Evolutionary conservation across 2,888 invertebrate species (phyloP).

Genomic region (Blomia tropicalis): DNA sequence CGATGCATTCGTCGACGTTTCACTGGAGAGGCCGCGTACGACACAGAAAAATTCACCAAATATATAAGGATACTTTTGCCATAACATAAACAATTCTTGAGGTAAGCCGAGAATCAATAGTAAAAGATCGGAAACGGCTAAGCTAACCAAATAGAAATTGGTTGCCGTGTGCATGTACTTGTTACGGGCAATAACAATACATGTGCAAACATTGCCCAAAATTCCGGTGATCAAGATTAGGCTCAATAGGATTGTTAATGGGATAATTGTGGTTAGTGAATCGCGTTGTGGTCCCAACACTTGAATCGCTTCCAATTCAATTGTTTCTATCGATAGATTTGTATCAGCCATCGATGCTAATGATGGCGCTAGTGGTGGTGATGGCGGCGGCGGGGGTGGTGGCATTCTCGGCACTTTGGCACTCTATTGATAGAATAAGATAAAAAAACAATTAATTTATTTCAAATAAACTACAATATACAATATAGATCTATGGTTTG

Average conservation of each 20-base stretch:
- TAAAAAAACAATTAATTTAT: too few relatives aligned
- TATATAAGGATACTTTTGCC: conserved; percentile 34
- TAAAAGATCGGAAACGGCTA: conserved; percentile 62
- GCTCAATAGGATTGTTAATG: conserved; percentile 49
- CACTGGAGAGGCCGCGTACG: conserved; percentile 57
- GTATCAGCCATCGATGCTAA: neutral
- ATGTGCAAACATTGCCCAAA: conserved; percentile 53
- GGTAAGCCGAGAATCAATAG: conserved; percentile 61
- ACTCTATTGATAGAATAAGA: too few relatives aligned
- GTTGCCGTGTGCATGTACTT: conserved; percentile 67
- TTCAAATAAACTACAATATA: too few relatives aligned
- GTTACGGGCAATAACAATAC: conserved; percentile 58
- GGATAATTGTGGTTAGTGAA: conserved; percentile 26
- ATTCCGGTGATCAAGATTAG: conserved; percentile 55
- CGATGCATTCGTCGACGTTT: conserved; percentile 56
- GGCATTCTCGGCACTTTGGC: neutral
- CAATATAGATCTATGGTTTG: too few relatives aligned
- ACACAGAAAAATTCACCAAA: conserved; percentile 61
- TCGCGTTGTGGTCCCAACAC: conserved; percentile 23
- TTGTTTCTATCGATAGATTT: neutral
- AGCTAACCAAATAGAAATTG: conserved; percentile 62
- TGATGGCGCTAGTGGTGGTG: neutral
- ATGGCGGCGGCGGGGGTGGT: neutral
- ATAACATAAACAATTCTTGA: conserved; percentile 47
- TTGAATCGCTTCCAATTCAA: neutral